Evolutionary conservation across 2,797 vertebrate genomes (phyloP).

Genomic region (Lutra lutra): DNA sequence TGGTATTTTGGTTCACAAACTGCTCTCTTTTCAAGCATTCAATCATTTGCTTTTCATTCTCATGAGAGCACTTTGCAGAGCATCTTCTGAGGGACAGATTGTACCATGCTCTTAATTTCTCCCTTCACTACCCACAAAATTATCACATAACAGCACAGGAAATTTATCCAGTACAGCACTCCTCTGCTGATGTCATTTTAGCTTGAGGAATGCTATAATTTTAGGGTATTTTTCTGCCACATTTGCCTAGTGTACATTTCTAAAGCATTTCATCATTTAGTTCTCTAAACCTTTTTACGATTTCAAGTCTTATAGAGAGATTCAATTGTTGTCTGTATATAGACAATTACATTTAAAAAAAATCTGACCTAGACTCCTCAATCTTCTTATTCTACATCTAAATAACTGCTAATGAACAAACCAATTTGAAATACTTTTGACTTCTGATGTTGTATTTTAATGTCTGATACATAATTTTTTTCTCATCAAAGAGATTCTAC

Average conservation of each 20-base stretch:
- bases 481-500: background rate
- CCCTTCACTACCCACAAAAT: constrained; percentile 36
- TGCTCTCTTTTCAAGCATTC: background rate
- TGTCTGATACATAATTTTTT: background rate
- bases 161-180: constrained; percentile 14
- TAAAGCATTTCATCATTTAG: constrained; percentile 22
- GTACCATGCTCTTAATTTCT: constrained; percentile 16
- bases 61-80: background rate
- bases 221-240: background rate
- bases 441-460: background rate
- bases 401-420: background rate
- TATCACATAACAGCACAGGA: background rate
- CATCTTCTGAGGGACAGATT: constrained; percentile 34
- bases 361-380: background rate
- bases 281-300: background rate
- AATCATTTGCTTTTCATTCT: constrained; percentile 27
- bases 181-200: background rate
- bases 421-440: background rate
- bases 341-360: background rate
- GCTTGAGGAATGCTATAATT: constrained; percentile 8
- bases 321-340: background rate
- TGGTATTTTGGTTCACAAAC: constrained; percentile 2
- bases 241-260: background rate
- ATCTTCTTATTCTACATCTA: background rate
- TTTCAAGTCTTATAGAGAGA: background rate